Base-by-base conservation (phyloP, 2,888 invertebrate species). In the Microchrysa polita region DNA sequence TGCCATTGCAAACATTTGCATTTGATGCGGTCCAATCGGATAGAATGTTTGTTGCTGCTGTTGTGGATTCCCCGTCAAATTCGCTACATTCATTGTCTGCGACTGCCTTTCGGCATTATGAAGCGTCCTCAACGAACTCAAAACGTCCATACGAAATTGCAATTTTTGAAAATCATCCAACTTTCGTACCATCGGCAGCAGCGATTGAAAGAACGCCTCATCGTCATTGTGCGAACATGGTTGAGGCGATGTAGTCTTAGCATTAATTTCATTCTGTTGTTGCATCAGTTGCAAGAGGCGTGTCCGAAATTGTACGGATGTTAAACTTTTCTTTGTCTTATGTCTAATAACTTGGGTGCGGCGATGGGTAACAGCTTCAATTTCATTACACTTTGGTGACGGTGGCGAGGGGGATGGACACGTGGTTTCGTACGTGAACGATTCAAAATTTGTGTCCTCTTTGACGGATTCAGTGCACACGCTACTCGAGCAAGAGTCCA, bases 71-170 rank as follows among this genome's bases (percentile, higher is more conserved):
- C 20, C n/a, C 10, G 61, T 5, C n/a, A 65, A 22, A 1, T 22
- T 48, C 2, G 44, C 44, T 1, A 65, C 10, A 22, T 65, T 65
- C 44, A 65, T 34, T 18, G 61, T 16, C 7, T 40, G 5, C 44
- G 27, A 14, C 12, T 44, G 61, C 9, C 40, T 7, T n/a, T 12
- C 20, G 20, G 9, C 44, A 20, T 20, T 65, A 12, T 44, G 65
- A 22, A 48, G 5, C 20, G 20, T 65, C 5, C 44, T 44, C 23
- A 65, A 22, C 10, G 65, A 65, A 22, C 44, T 65, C 34, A 65
- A 48, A 44, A 65, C 65, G 42, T 65, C 65, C 65, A 65, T 65
- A 22, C 65, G 44, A 65, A 65, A 65, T 65, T 65, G 65, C 12
- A 65, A 48, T 65, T 65, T 65, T 20, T 65, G 65, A 12, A 48